Evolutionary conservation across 2,113 vertebrate genomes (phyloP).

Genomic region (Cyanoliseus patagonus): DNA sequence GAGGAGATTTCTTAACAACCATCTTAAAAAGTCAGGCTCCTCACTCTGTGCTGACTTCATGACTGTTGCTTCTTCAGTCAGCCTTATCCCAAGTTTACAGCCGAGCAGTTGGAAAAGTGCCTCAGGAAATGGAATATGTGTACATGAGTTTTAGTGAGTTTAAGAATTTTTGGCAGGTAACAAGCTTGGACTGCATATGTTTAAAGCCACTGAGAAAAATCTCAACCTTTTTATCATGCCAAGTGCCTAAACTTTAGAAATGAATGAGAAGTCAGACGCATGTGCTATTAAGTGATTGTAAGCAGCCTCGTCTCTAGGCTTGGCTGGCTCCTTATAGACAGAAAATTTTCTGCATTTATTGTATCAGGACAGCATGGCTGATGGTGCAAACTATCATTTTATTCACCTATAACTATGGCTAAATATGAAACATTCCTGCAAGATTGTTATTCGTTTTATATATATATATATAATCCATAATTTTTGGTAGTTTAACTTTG

Average conservation of each 20-base stretch:
- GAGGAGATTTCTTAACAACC: background rate
- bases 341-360: background rate
- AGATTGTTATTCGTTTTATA: too few species aligned
- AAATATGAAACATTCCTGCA: background rate
- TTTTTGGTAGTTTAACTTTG: background rate
- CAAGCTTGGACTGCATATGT: background rate
- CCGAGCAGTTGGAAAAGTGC: background rate
- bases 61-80: background rate
- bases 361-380: background rate
- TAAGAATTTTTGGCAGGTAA: background rate
- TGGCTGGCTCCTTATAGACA: background rate
- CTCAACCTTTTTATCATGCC: background rate
- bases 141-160: background rate
- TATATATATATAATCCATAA: background rate
- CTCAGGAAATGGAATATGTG: background rate
- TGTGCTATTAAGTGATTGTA: background rate
- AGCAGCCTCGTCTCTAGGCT: background rate
- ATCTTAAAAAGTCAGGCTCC: background rate
- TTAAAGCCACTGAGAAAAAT: background rate
- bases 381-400: background rate
- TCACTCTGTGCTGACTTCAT: background rate
- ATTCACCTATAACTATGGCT: background rate
- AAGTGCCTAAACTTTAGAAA: background rate
- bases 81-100: background rate
- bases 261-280: background rate